Base-by-base conservation (phyloP, 2,797 vertebrate genomes). In the Gephyroberyx darwinii region DNA sequence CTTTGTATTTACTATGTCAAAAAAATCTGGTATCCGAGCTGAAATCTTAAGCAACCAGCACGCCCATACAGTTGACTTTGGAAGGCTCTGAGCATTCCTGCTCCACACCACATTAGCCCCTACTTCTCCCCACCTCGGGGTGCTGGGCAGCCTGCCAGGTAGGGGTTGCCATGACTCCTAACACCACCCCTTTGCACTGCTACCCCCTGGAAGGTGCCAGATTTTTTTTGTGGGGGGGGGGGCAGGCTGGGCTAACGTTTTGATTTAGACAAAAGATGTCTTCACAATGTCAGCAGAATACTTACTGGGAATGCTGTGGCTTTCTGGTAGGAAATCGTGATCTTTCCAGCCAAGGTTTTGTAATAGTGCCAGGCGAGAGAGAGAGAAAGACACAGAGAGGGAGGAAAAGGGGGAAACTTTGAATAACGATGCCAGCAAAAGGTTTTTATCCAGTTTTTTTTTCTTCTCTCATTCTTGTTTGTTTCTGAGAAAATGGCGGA, bases 191-290 rank as follows among this genome's bases (percentile, higher is more conserved):
- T 86, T 83, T 82, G 71, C 84, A 67, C 78, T 22, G 71, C 74
- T 71, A 9, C 58, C 92, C 92, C 92, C 91, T 88, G 91, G 95
- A 96, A 96, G 95, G 94, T 96, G 94, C 94, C 94, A 94, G 93
- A 92, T 95, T 96, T 95, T 95, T 95, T 96, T 95, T 95, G 65
- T 84, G 93, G 78, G 92, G 26, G 26, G 26, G 26, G 26, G 26
- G 94, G 93, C 93, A 90, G 93, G 91, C 92, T 93, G 92, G 92
- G 95, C 94, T 94, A 94, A 94, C 93, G 86, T 95, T 96, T 95
- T 94, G 94, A 95, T 95, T 93, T 92, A 95, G 95, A 98, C 95
- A 97, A 97, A 96, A 97, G 96, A 95, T 95, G 94, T 96, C 96
- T 96, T 96, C 91, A 94, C 95, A 94, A 90, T 93, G 95, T 97